Base-by-base conservation (phyloP, 1,140 invertebrate genomes). In the Melipona quadrifasciata region DNA sequence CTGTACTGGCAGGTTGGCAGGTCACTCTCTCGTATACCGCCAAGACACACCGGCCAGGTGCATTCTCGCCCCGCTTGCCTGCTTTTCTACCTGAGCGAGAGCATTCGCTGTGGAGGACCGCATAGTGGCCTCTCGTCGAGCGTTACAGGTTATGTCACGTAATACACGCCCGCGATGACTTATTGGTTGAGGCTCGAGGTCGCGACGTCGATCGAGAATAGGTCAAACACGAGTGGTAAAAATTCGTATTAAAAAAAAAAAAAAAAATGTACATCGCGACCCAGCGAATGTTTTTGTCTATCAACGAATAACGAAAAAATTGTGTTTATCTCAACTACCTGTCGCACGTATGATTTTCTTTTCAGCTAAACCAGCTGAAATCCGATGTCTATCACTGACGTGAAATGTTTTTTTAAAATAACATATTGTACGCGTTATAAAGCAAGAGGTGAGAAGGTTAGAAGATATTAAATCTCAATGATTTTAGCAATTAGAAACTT, bases 1-100 rank as follows among this genome's bases (percentile, higher is more conserved):
- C 90, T 87, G 80, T 87, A 84, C 88, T 89, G 89, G 91, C 92
- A 92, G 90, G 89, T 92, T 89, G 91, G 92, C 92, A 91, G 92
- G 92, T 93, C 92, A 92, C 92, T 93, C 90, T 91, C 90, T 91
- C 90, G 89, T 89, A 88, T 87, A 83, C 72, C 86, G 88, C 85
- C 75, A 77, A 80, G 84, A 83, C 88, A 85, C 85, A 84, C 86
- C 83, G 86, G 91, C 91, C 92, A 93, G 92, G 92, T 92, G 92
- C 92, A 92, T 91, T 92, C 92, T 91, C 91, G 89, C 89, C 87
- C 82, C 82, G 89, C 89, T 89, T 90, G 90, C 89, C 87, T 86
- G 88, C 87, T 90, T 91, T 80, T 80, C 87, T 83, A 77, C 58
- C 79, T 79, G 82, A 83, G 78, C 68, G 85, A 88, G 80, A 72